phyloP scores from a whole-genome alignment of 2,113 vertebrate species.

The Rhipidura dahli region DNA sequence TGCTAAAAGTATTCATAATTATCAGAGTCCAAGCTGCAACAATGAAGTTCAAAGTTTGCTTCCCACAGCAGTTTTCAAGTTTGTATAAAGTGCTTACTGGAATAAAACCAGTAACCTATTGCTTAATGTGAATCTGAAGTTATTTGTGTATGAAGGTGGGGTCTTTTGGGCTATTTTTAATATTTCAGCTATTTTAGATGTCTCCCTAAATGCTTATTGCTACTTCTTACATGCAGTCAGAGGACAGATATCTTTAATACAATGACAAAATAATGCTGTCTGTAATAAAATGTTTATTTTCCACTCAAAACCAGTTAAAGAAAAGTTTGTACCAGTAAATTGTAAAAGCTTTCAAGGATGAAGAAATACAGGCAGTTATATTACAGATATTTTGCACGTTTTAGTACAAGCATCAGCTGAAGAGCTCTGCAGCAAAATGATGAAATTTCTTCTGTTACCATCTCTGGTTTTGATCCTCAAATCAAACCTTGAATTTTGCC shows the following conservation, averaged over 20 bases:
- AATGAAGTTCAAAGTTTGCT: background rate
- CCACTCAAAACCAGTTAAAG: background rate
- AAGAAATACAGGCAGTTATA: background rate
- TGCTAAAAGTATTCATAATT: background rate
- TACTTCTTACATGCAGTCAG: background rate
- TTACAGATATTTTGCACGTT: background rate
- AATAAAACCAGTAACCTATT: background rate
- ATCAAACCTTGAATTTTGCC: background rate
- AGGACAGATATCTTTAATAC: background rate
- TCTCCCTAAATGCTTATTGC: background rate
- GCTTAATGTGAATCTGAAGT: background rate
- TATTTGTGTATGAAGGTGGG: background rate
- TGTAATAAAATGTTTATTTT: background rate
- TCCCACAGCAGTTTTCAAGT: background rate
- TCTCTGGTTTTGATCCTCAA: background rate
- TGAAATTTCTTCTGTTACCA: background rate
- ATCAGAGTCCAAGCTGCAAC: background rate
- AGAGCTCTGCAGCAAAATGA: background rate
- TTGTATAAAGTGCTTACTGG: background rate
- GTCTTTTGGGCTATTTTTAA: fast-evolving
- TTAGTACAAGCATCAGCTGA: background rate
- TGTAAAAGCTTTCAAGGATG: background rate
- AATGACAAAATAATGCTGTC: background rate
- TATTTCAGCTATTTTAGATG: background rate
- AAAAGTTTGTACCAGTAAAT: background rate